These are phyloP conservation scores for Eugnorisma glareosa DNA, from an alignment of 2,888 invertebrate genomes.

Conservation along the genomic window DNA sequence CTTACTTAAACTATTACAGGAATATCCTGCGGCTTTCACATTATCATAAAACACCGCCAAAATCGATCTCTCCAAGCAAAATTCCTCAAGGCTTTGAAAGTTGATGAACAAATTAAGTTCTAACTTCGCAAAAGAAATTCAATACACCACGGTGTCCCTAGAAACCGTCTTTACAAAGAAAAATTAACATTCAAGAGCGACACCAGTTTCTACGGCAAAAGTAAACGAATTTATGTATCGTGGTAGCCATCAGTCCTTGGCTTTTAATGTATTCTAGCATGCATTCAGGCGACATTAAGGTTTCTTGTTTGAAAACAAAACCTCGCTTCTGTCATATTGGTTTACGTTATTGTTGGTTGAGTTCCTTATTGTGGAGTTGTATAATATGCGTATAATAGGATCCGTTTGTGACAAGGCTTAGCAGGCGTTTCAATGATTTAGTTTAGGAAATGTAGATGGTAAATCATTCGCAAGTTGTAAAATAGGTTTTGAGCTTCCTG, in stretches of 20 bases:
- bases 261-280: slow-evolving; percentile 71
- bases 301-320: slow-evolving; percentile 62
- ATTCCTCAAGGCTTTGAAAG: not conserved
- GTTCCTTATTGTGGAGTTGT: slow-evolving; percentile 20
- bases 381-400: slow-evolving; percentile 21
- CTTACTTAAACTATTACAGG: not conserved
- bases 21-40: not conserved
- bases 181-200: slow-evolving; percentile 24
- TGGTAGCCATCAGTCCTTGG: slow-evolving; percentile 71
- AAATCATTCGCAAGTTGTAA: not conserved
- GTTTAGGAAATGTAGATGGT: not conserved
- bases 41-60: not conserved
- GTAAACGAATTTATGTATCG: slow-evolving; percentile 68
- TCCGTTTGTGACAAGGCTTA: not conserved
- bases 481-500: not conserved
- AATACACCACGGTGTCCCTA: slow-evolving; percentile 15
- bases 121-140: slow-evolving; percentile 17
- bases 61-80: not conserved
- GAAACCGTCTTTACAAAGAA: slow-evolving; percentile 32
- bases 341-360: slow-evolving; percentile 29
- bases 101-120: slow-evolving; percentile 16
- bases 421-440: not conserved
- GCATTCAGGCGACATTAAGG: slow-evolving; percentile 65
- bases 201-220: slow-evolving; percentile 43
- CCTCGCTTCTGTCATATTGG: slow-evolving; percentile 34